Percentiles rank a stretch among this genome's conserved stretches.
Conservation (phyloP, 2,888 invertebrate species). For the Cantharis flavilabris region DNA sequence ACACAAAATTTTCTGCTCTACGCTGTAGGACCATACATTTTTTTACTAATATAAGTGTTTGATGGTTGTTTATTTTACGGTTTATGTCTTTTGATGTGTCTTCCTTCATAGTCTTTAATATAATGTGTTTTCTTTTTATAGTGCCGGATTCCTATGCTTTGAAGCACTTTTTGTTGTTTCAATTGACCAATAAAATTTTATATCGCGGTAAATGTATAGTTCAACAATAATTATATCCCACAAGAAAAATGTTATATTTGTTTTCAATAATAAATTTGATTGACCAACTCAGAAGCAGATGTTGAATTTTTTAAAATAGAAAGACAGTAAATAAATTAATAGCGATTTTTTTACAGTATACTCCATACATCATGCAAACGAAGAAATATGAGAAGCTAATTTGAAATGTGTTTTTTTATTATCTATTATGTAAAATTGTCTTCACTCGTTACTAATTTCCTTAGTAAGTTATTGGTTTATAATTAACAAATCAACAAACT, state of each 20-base stretch:
- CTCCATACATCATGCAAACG: too few relatives aligned
- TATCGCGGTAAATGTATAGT: background rate
- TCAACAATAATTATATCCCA: background rate
- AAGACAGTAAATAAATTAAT: too few relatives aligned
- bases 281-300: background rate
- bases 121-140: conserved; percentile 21
- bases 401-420: too few relatives aligned
- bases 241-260: background rate
- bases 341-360: too few relatives aligned
- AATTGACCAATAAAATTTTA: background rate
- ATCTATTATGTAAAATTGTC: too few relatives aligned
- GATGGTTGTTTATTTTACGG: conserved; percentile 51
- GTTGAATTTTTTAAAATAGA: background rate
- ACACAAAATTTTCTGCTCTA: conserved; percentile 42
- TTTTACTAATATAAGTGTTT: conserved; percentile 51
- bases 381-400: too few relatives aligned
- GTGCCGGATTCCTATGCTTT: conserved; percentile 19
- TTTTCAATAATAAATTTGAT: background rate
- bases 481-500: too few relatives aligned
- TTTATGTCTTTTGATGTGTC: conserved; percentile 43
- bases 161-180: background rate
- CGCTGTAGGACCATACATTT: conserved; percentile 45
- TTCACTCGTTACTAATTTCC: too few relatives aligned
- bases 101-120: conserved; percentile 27
- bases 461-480: too few relatives aligned